Base-by-base conservation (phyloP, 2,888 invertebrate species). In the Epicampocera succincta region DNA sequence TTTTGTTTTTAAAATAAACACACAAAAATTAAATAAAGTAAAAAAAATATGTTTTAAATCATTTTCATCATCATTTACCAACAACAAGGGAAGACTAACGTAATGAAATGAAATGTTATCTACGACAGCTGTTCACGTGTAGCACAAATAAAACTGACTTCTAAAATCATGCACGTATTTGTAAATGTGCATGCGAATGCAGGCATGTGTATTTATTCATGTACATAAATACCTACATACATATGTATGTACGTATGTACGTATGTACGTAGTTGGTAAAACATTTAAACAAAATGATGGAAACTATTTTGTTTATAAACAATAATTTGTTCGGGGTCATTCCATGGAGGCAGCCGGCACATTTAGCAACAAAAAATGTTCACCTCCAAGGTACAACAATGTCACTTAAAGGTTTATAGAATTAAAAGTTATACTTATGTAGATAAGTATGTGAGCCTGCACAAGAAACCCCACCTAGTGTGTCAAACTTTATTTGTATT, bases 51-150 rank as follows among this genome's bases (percentile, higher is more conserved):
- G 2, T 42, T 66, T 54, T 58, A 73, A 72, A 65, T 72, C 46
- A 73, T 79, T 65, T 65, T 46, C 50, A 69, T 80, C 63, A 80
- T 69, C 42, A 69, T 75, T 80, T 63, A 69, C 42, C 52, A 65
- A 63, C 50, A 65, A 56, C 42, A 52, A 61, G 54, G 46, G 50
- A 60, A 61, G 29, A 76, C 33, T 52, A 71, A 78, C 78, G 71
- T 58, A 82, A 78, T 82, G 73, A 52, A 74, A 73, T 78, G 74
- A 52, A 74, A 73, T 78, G 74, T 56, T 63, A 66, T 68, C 71
- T 61, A 9, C 56, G 79, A 61, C 83, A 81, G 78, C 78, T 84
- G 83, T 65, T 68, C 77, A 74, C 80, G 77, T 74, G 69, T 25
- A 74, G 52, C 52, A 72, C 19, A 63, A 56, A 65, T 17, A 52